Evolutionary conservation across 2,113 vertebrate species (phyloP).

Genomic region (Eudyptes chrysolophus): DNA sequence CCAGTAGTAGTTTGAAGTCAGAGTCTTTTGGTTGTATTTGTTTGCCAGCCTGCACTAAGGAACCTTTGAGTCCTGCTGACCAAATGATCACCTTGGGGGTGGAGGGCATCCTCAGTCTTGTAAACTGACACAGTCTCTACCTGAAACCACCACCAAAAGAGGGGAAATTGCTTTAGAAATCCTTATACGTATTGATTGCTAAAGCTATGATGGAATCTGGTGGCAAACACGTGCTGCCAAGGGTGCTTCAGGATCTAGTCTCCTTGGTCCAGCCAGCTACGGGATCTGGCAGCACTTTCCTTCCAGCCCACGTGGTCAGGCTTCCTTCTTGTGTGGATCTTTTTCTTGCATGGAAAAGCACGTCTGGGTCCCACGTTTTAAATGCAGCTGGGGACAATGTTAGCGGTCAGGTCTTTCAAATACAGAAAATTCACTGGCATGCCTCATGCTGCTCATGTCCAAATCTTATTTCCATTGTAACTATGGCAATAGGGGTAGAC

Average conservation of each 20-base stretch:
- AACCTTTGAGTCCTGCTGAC: neutral
- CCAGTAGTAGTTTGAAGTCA: neutral
- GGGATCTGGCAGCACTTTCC: neutral
- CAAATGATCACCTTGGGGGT: neutral
- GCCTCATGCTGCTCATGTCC: neutral
- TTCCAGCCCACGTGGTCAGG: neutral
- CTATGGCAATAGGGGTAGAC: neutral
- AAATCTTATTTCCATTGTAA: constrained; percentile 8
- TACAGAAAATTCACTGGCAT: neutral
- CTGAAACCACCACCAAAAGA: neutral
- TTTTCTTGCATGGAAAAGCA: neutral
- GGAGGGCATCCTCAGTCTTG: neutral
- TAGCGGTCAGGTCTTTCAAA: constrained; percentile 1
- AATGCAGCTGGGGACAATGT: neutral
- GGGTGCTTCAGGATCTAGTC: neutral
- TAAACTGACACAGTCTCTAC: neutral
- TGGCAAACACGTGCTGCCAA: neutral
- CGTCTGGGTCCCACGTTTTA: neutral
- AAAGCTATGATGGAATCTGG: neutral
- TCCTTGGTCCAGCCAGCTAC: neutral
- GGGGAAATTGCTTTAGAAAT: neutral
- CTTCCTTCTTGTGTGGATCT: neutral
- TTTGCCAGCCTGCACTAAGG: neutral
- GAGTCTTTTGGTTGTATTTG: neutral
- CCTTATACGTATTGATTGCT: neutral